These are phyloP conservation scores for Drosophila anceps DNA, from an alignment of 2,888 invertebrate genomes.

Conservation along the genomic window DNA sequence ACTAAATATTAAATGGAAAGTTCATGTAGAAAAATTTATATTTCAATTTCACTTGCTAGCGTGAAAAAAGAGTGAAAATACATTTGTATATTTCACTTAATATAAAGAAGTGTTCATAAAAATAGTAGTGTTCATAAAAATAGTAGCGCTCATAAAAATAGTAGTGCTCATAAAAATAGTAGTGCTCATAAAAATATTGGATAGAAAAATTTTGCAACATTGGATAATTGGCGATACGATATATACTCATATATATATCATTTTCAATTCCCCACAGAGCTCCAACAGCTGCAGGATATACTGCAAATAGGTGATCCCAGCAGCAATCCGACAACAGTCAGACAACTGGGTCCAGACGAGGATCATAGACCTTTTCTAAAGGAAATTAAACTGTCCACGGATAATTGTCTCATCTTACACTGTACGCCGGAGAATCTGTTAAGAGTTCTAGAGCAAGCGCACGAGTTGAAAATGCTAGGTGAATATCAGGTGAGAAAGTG, in stretches of 20 bases:
- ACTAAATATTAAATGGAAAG: not conserved
- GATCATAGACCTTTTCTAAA: slow-evolving; percentile 90
- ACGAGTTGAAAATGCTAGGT: slow-evolving; percentile 92
- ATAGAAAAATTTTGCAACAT: no score
- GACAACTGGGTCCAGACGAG: slow-evolving; percentile 87
- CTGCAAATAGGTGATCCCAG: slow-evolving; percentile 90
- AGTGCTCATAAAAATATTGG: no score
- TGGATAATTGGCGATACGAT: no score
- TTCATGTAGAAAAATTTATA: not conserved
- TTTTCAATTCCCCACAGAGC: slow-evolving; percentile 85
- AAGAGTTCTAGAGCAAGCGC: slow-evolving; percentile 90
- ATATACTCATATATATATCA: not conserved
- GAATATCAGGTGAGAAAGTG: slow-evolving; percentile 89
- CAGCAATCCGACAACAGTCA: slow-evolving; percentile 89
- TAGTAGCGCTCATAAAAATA: no score
- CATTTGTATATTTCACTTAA: not conserved
- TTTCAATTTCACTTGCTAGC: not conserved
- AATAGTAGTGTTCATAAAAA: no score
- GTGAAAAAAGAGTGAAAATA: not conserved
- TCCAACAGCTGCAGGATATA: slow-evolving; percentile 92
- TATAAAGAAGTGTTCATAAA: no score
- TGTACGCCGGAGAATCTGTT: slow-evolving; percentile 89
- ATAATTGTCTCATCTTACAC: slow-evolving; percentile 91
- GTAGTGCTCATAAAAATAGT: no score
- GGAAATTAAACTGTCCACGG: slow-evolving; percentile 89